These are phyloP conservation scores for Aurelia aurita complex sp. Pacific DNA, from an alignment of 30 jellyfish, hydroid and myxozoan genomes.

Conservation along the genomic window DNA sequence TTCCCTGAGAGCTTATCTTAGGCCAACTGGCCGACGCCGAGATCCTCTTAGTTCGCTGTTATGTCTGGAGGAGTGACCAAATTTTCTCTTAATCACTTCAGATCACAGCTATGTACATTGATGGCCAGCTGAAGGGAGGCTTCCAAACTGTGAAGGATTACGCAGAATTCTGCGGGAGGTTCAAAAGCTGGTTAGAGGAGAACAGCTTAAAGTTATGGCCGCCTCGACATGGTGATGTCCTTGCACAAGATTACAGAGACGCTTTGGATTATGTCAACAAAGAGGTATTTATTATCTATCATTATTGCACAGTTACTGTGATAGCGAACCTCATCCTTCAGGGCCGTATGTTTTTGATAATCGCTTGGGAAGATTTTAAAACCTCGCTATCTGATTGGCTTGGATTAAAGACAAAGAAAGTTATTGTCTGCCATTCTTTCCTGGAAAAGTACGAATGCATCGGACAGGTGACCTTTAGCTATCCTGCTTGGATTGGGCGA, in stretches of 20 bases:
- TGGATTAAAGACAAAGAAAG: no score
- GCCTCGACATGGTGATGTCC: slow-evolving; percentile 88
- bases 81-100: slow-evolving; percentile 22
- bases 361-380: no score
- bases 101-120: slow-evolving; percentile 98
- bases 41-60: slow-evolving; percentile 12
- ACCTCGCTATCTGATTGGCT: no score
- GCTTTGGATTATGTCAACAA: slow-evolving; percentile 90
- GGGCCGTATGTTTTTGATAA: background rate
- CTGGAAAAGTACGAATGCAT: no score
- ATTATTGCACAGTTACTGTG: background rate
- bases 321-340: background rate
- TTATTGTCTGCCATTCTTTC: no score
- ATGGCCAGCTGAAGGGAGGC: slow-evolving; percentile 96
- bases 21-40: slow-evolving; percentile 15
- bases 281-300: slow-evolving; percentile 59
- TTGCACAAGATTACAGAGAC: slow-evolving; percentile 93
- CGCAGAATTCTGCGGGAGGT: slow-evolving; percentile 93
- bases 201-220: slow-evolving; percentile 88
- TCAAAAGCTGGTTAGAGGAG: slow-evolving; percentile 91
- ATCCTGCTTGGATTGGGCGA: no score
- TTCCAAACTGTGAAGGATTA: slow-evolving; percentile 94
- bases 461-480: no score
- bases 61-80: slow-evolving; percentile 11
- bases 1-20: background rate